A percentile compares a stretch with the other conserved stretches of the same genome.
These are phyloP conservation scores for Drosophila rhopaloa DNA, from an alignment of 1,140 invertebrate species.

Conservation along the genomic window DNA sequence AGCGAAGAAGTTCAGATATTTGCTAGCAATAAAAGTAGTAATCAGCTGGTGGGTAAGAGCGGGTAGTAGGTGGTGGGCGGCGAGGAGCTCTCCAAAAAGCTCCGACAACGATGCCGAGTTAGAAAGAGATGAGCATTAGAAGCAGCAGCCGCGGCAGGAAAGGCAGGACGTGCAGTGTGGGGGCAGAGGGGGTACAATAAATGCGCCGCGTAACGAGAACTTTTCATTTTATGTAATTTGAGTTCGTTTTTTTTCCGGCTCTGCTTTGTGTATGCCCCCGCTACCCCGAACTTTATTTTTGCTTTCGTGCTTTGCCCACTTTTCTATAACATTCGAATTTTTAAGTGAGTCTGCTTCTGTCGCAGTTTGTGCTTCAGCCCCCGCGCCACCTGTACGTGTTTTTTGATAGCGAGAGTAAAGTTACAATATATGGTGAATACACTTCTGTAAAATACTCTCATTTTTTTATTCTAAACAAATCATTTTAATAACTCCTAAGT, in stretches of 20 bases:
- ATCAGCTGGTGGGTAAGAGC: slow-evolving; percentile 60
- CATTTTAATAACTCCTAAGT: too few relatives aligned
- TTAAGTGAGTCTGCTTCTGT: slow-evolving; percentile 67
- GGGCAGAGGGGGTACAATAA: slow-evolving; percentile 40
- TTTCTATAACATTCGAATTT: slow-evolving; percentile 82
- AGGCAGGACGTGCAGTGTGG: too few relatives aligned
- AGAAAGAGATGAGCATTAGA: slow-evolving; percentile 84
- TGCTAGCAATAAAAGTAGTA: slow-evolving; percentile 85
- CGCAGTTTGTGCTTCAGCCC: neutral
- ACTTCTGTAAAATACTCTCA: neutral
- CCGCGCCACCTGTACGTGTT: neutral
- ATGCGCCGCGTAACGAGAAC: slow-evolving; percentile 82
- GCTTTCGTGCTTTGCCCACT: slow-evolving; percentile 66
- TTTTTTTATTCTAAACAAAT: too few relatives aligned
- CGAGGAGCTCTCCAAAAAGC: slow-evolving; percentile 15
- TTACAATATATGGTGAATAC: neutral
- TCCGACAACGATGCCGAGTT: slow-evolving; percentile 65
- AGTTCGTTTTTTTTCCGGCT: slow-evolving; percentile 60
- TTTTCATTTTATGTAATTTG: slow-evolving; percentile 83
- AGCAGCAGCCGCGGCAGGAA: slow-evolving; percentile 21
- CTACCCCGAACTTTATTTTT: slow-evolving; percentile 20
- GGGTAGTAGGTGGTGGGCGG: too few relatives aligned
- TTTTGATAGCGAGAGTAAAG: neutral
- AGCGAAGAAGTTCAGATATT: slow-evolving; percentile 75
- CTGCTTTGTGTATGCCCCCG: slow-evolving; percentile 21